phyloP scores from a whole-genome alignment of 2,888 invertebrate genomes.

The Chelonus formosanus region DNA sequence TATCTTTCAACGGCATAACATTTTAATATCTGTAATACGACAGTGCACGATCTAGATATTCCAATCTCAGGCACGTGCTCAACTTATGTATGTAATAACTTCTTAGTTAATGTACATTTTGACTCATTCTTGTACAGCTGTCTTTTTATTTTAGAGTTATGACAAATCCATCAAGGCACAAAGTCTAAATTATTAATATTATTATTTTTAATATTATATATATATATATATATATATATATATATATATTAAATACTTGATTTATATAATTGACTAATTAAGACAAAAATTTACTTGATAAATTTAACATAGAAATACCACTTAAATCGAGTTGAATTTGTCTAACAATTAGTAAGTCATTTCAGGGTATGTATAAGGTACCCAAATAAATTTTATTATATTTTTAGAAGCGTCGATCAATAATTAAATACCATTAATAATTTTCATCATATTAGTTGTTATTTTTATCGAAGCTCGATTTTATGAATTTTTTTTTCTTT shows the following conservation, averaged over 20 bases:
- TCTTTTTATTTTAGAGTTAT: background rate
- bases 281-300: no score
- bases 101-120: background rate
- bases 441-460: background rate
- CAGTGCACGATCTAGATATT: conserved; percentile 17
- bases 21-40: conserved; percentile 20
- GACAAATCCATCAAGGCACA: background rate
- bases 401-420: background rate
- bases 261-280: no score
- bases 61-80: conserved; percentile 29
- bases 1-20: conserved; percentile 18
- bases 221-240: no score
- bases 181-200: no score
- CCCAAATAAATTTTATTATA: conserved; percentile 23
- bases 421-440: background rate
- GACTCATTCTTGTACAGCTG: no score
- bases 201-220: no score
- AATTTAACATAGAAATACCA: no score
- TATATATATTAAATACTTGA: no score
- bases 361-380: conserved; percentile 46
- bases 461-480: no score
- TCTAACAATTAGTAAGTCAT: background rate
- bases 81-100: conserved; percentile 4
- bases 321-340: no score
- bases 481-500: no score